Evolutionary conservation across 2,113 vertebrate genomes (phyloP), one percentile per base, ranked within the genome.

Genomic region (Hippocampus guttulatus): DNA sequence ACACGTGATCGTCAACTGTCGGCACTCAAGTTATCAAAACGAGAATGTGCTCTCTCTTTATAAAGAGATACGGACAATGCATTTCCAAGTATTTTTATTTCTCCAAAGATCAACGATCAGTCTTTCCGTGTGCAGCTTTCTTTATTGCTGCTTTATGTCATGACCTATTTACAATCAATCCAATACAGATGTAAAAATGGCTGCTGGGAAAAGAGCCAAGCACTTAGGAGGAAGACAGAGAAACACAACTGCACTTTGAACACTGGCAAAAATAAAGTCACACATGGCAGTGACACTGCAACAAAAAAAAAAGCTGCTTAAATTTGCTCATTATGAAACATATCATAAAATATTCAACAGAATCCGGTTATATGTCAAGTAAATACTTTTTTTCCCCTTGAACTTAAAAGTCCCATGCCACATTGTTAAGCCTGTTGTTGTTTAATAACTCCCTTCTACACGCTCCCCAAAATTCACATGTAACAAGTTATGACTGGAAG

Each of bases 61-160:
- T 33, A 68, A 3, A 43, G 21, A 43, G 21, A 49, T n/a, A 16
- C n/a, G 18, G 41, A n/a, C 21, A 57, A 11, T 71, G 47, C 40
- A 68, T 18, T 51, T 69, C 7, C 63, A 69, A 72, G 52, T 67
- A 40, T 67, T 41, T 83, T 79, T 81, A 84, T 79, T 82, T 74
- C 12, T 18, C 2, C 47, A 20, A 1, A 64, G 52, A 67, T 52
- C 57, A n/a, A 67, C 70, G 60, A 62, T 11, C 14, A 2, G 55
- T 67, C 16, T 64, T 49, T 65, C 65, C 38, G 11, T 61, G 8
- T 27, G 2, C 41, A 3, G 2, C 20, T 41, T 27, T 47, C 43
- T 18, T 61, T 33, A 16, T 27, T 47, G 64, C 64, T 25, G 18
- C 43, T 30, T 47, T 45, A 21, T 65, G 12, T 25, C 64, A 47